Evolutionary conservation across 2,797 vertebrate genomes (phyloP), one percentile per base, ranked within the genome.

Genomic region (Xiphorhynchus erythropygius): DNA sequence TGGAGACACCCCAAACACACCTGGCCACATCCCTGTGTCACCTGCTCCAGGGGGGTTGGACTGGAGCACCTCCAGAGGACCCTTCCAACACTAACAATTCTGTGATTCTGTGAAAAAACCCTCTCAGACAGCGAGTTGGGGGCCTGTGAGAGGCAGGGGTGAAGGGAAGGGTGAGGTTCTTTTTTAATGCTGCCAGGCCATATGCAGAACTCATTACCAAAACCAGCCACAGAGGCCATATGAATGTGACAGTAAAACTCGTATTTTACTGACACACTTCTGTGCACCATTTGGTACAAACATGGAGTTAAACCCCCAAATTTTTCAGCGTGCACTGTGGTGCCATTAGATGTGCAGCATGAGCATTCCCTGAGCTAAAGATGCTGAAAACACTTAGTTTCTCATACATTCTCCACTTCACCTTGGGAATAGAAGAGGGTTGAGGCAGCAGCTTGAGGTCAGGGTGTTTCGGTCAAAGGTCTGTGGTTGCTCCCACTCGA

Each of bases 361-460:
- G 2, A 17, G 19, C 0, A 1, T 19, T 76, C 56, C 46, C 35
- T 5, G 24, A n/a, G n/a, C 62, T 75, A 1, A 25, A 44, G 14
- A 37, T 1, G 9, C 56, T 37, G 35, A 42, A 73, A 46, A 46
- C 44, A 46, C 44, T 46, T 22, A 46, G 44, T 46, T 46, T 46
- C 44, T 46, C 44, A 46, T 35, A 30, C 1, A 1, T 84, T 80
- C 67, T 83, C 41, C 30, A 3, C 13, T 73, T 94, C 77, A 77
- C 81, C 74, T 87, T 92, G 87, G 85, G 87, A 65, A 93, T 28
- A 62, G 55, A 74, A 62, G 19, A 79, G 21, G 73, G 55, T 28
- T 55, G 64, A 85, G 73, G 70, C 73, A 93, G 90, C 95, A 88
- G 88, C 85, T 84, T 59, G 83, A 92, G 88, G 86, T 94, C 93